Conservation (phyloP, 2,113 vertebrate genomes). For the Tamias sibiricus region DNA sequence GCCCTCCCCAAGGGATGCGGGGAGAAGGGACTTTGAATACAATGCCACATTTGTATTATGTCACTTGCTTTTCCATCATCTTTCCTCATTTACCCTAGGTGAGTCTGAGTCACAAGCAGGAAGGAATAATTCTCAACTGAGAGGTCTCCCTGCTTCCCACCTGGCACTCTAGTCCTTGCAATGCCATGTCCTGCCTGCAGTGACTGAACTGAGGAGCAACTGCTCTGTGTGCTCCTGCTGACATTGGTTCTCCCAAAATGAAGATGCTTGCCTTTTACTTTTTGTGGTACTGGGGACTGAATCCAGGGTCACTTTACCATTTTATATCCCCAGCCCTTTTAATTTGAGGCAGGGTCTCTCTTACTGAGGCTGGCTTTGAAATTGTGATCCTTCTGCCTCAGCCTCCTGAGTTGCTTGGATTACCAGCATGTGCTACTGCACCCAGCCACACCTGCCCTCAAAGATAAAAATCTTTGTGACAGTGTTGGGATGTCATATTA, state of each 20-base stretch:
- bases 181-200: background rate
- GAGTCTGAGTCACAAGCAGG: background rate
- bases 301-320: no score
- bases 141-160: background rate
- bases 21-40: background rate
- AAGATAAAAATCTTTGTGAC: background rate
- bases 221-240: no score
- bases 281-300: no score
- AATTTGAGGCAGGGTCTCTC: no score
- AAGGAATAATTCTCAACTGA: background rate
- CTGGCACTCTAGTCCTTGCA: background rate
- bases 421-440: no score
- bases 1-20: background rate
- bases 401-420: no score
- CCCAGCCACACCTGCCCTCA: no score
- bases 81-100: background rate
- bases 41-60: background rate
- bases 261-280: no score
- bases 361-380: no score
- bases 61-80: background rate
- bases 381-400: no score
- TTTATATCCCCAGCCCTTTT: no score
- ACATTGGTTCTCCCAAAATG: background rate
- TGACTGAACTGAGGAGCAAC: background rate
- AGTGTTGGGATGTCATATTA: background rate